Evolutionary conservation across 2,888 invertebrate species (phyloP), one percentile per base, ranked within the genome.

Genomic region (Camptogramma bilineatum): DNA sequence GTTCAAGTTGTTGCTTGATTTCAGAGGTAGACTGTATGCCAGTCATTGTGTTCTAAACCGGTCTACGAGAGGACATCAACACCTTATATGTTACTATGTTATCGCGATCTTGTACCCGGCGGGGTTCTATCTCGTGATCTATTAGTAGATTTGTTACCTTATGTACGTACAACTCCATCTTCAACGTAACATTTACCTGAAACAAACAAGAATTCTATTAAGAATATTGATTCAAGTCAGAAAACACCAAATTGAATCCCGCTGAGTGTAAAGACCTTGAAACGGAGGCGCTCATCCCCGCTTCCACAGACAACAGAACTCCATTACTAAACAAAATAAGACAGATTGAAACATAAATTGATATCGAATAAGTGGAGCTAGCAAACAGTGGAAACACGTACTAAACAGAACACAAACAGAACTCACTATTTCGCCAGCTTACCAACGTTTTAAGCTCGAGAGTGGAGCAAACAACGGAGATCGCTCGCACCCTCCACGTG

Each of bases 371-470:
- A 72, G 71, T 68, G 69, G 64, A 62, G 69, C 63, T 66, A 62
- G 68, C 71, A 69, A 68, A 66, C 63, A 70, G 64, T 69, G 66
- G 64, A 65, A 69, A 70, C 71, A 71, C 69, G 68, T 62, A 67
- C 71, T 72, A 69, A 73, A 71, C 68, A 57, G 64, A 69, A 66
- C 63, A 62, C 68, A 73, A 73, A 73, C 73, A 73, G 58, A 55
- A 62, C 64, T 39, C 65, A 64, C 71, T 63, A 62, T 60, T 66
- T 64, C 64, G 62, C 46, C 68, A 64, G 69, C 70, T 73, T 71
- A 73, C 70, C 66, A 65, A 70, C 71, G 70, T 71, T 72, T 70
- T 68, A 69, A 67, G 69, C 69, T 66, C 56, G 62, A 74, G 68
- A 68, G 70, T 70, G 68, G 70, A 67, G 64, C 66, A 72, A 73